Percentiles rank a stretch among this genome's conserved stretches.
These are phyloP conservation scores for Trissolcus brochymenae DNA, from an alignment of 2,888 invertebrate genomes.

Conservation along the genomic window DNA sequence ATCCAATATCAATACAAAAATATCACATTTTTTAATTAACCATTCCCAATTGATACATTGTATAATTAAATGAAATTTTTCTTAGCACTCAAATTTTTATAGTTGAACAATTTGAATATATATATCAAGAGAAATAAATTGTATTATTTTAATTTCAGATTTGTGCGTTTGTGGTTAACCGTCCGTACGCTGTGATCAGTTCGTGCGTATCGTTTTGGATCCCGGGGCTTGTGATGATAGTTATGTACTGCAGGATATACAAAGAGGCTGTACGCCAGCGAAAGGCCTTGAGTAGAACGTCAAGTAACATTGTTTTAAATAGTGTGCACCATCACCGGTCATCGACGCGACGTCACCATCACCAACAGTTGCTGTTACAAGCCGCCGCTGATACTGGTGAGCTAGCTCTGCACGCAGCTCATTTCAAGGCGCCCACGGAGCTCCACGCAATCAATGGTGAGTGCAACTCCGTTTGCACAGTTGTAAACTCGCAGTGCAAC, in stretches of 20 bases:
- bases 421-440: slow-evolving; percentile 70
- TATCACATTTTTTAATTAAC: no score
- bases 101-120: no score
- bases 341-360: slow-evolving; percentile 83
- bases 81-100: no score
- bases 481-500: slow-evolving; percentile 44
- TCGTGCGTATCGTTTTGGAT: slow-evolving; percentile 96
- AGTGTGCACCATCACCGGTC: slow-evolving; percentile 89
- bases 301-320: slow-evolving; percentile 89
- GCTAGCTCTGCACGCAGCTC: slow-evolving; percentile 67
- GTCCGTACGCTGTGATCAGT: slow-evolving; percentile 90
- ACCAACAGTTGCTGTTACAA: slow-evolving; percentile 74
- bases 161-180: slow-evolving; percentile 91
- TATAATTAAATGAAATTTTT: no score
- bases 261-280: slow-evolving; percentile 89
- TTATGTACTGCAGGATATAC: slow-evolving; percentile 90
- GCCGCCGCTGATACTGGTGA: slow-evolving; percentile 73
- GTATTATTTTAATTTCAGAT: slow-evolving; percentile 69
- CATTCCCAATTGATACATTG: no score
- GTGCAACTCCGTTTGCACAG: slow-evolving; percentile 59
- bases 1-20: no score
- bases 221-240: slow-evolving; percentile 93
- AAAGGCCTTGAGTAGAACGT: slow-evolving; percentile 89
- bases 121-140: not conserved
- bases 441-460: slow-evolving; percentile 71